phyloP scores from a whole-genome alignment of 2,888 invertebrate genomes.

The Drosophila nr. medialis region DNA sequence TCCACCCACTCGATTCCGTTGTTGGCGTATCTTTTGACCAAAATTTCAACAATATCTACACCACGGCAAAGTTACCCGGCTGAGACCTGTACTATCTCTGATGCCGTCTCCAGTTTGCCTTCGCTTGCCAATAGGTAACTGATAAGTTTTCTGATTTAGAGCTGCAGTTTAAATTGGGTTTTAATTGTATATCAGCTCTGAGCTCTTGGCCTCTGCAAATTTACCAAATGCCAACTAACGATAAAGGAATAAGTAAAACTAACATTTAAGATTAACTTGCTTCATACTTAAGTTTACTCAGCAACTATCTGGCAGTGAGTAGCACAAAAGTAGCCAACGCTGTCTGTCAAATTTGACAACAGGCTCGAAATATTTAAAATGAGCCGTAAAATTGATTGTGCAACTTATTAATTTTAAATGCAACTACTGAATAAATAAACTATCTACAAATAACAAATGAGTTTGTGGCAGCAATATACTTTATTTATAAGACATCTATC shows the following conservation, averaged over 20 bases:
- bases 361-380: not conserved
- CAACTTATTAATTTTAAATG: not conserved
- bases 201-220: conserved; percentile 45
- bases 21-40: conserved; percentile 57
- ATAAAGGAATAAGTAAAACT: conserved; percentile 31
- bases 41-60: conserved; percentile 48
- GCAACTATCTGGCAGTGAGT: not conserved
- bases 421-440: not conserved
- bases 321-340: not conserved
- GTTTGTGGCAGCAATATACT: not conserved
- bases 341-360: not conserved
- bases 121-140: conserved; percentile 52
- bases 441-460: not conserved
- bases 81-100: conserved; percentile 14
- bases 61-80: conserved; percentile 33
- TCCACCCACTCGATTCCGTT: conserved; percentile 21
- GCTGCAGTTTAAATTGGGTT: conserved; percentile 66
- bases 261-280: conserved; percentile 16
- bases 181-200: conserved; percentile 65
- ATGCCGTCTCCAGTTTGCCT: conserved; percentile 5
- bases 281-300: not conserved
- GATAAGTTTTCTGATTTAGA: conserved; percentile 72
- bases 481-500: not conserved
- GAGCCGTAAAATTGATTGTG: not conserved
- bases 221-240: conserved; percentile 59